A percentile compares a stretch with the other conserved stretches of the same genome.
phyloP scores from a whole-genome alignment of 2,113 vertebrate species.

The Silurus glanis region DNA sequence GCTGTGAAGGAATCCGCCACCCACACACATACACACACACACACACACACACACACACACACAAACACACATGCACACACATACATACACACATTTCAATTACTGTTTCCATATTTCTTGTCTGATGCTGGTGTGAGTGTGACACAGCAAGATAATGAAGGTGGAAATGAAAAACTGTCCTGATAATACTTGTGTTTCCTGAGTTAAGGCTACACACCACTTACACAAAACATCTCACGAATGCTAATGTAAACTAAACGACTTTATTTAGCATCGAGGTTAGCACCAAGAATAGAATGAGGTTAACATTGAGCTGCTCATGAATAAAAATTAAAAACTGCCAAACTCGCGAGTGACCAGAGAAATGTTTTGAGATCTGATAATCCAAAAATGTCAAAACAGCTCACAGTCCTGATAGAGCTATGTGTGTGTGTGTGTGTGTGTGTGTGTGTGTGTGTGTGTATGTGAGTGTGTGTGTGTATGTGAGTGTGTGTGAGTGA shows the following conservation, averaged over 20 bases:
- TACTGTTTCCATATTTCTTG: neutral
- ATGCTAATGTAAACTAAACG: neutral
- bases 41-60: neutral
- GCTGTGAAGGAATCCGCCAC: neutral
- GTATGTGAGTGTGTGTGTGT: conserved; percentile 13
- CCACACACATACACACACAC: neutral
- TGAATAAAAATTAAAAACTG: conserved; percentile 7
- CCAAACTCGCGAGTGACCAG: neutral
- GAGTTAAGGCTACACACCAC: neutral
- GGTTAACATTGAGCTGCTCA: neutral
- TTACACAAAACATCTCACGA: neutral
- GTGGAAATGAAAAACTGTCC: neutral
- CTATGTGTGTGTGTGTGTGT: neutral
- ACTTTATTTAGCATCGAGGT: neutral
- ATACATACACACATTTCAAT: neutral
- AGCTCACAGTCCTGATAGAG: neutral
- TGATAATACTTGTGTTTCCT: neutral
- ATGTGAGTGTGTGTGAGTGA: too few species aligned
- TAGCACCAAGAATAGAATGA: neutral
- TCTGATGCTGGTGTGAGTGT: neutral
- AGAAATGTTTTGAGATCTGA: conserved; percentile 26
- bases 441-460: conserved; percentile 8
- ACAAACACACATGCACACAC: neutral
- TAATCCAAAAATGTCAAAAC: conserved; percentile 34
- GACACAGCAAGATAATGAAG: neutral